A percentile compares a stretch with the other conserved stretches of the same genome.
phyloP scores from a whole-genome alignment of 1,140 invertebrate species.

The Cydia pomonella region DNA sequence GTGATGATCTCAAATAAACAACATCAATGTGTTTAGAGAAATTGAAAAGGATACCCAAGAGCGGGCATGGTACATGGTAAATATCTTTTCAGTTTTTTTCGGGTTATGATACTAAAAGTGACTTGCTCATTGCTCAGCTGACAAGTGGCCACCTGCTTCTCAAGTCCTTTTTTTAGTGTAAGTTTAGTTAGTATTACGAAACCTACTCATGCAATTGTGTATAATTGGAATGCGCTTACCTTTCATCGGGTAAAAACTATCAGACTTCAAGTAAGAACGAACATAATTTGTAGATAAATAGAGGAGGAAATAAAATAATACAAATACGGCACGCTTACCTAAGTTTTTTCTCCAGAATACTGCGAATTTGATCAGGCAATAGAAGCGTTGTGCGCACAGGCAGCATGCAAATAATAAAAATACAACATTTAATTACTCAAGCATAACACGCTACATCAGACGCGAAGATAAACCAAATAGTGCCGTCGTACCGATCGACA shows the following conservation, averaged over 20 bases:
- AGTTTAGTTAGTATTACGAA: too few species aligned
- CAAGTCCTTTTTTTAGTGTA: too few species aligned
- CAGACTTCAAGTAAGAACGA: constrained; percentile 17
- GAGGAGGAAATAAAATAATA: constrained; percentile 41
- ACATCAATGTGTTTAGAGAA: too few species aligned
- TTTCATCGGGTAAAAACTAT: not conserved
- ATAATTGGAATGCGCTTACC: not conserved
- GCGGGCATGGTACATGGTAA: too few species aligned
- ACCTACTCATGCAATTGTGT: too few species aligned
- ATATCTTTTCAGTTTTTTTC: too few species aligned
- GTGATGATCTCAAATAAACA: too few species aligned
- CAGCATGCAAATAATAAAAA: constrained; percentile 79
- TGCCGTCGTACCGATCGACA: constrained; percentile 5
- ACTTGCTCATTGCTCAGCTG: too few species aligned
- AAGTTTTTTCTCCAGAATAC: constrained; percentile 90
- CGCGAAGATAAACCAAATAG: constrained; percentile 35
- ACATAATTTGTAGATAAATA: constrained; percentile 25
- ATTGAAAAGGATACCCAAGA: too few species aligned
- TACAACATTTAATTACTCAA: constrained; percentile 68
- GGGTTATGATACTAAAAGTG: too few species aligned
- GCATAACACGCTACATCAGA: constrained; percentile 39
- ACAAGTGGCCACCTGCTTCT: too few species aligned
- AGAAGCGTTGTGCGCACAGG: constrained; percentile 78
- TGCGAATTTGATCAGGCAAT: constrained; percentile 80
- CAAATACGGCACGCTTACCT: constrained; percentile 82